A percentile compares a stretch with the other conserved stretches of the same genome.
Evolutionary conservation across 2,888 invertebrate species (phyloP).

Genomic region (Ennomos erosarius): DNA sequence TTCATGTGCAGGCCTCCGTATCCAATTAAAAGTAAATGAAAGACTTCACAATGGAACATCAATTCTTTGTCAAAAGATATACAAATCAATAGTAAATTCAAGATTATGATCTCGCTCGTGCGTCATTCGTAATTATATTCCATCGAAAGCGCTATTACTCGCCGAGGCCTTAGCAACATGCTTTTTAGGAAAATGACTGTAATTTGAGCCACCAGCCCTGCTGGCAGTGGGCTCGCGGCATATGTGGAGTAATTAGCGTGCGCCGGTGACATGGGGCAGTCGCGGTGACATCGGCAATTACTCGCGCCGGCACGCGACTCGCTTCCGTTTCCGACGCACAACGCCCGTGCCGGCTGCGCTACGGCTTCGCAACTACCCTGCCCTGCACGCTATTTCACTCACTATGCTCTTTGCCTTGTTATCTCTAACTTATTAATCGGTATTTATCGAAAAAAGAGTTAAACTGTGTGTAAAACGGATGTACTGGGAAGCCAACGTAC

Average conservation of each 20-base stretch:
- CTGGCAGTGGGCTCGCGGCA: slow-evolving; percentile 43
- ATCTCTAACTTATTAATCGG: no score
- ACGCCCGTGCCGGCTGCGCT: slow-evolving; percentile 53
- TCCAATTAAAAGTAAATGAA: slow-evolving; percentile 10
- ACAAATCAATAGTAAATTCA: slow-evolving; percentile 3
- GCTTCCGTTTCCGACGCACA: slow-evolving; percentile 76
- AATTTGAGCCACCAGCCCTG: slow-evolving; percentile 45
- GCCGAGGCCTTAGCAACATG: slow-evolving; percentile 19
- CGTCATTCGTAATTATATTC: slow-evolving; percentile 18
- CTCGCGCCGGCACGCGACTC: slow-evolving; percentile 67
- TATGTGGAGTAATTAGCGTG: slow-evolving; percentile 60
- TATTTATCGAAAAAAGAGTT: no score
- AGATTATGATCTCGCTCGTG: slow-evolving; percentile 5
- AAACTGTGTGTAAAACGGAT: no score
- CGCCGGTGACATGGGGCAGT: slow-evolving; percentile 49
- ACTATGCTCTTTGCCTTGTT: slow-evolving; percentile 4
- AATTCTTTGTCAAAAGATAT: slow-evolving; percentile 4
- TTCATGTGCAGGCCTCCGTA: slow-evolving; percentile 17
- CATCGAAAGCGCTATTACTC: slow-evolving; percentile 20
- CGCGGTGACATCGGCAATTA: slow-evolving; percentile 75
- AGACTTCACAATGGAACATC: slow-evolving; percentile 13
- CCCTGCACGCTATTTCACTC: slow-evolving; percentile 8
- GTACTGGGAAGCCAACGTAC: no score
- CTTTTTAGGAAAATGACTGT: slow-evolving; percentile 43
- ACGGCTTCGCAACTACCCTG: slow-evolving; percentile 39